Conservation (phyloP, 2,797 vertebrate genomes). For the Sciurus vulgaris region DNA sequence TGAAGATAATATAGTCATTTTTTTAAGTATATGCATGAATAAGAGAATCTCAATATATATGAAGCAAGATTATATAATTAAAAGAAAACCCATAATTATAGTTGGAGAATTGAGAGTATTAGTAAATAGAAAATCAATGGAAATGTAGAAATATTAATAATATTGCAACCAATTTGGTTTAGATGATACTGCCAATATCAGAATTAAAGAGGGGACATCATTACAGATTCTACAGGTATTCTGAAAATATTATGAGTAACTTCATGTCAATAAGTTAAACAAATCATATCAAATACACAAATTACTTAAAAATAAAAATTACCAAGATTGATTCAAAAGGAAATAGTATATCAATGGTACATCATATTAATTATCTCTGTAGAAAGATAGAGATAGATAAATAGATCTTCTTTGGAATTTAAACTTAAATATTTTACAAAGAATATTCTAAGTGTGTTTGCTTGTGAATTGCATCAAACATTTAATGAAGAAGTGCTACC, state of each 20-base stretch:
- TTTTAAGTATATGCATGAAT: not conserved
- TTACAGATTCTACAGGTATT: not conserved
- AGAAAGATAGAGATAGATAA: too few species aligned
- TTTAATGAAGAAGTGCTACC: not conserved
- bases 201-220: not conserved
- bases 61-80: not conserved
- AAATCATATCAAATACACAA: not conserved
- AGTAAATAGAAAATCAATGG: not conserved
- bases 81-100: not conserved
- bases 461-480: not conserved
- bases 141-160: not conserved
- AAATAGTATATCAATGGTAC: not conserved
- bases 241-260: too few species aligned
- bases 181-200: not conserved
- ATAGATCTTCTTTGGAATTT: not conserved
- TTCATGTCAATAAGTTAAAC: not conserved
- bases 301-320: slow-evolving; percentile 2
- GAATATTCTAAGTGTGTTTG: not conserved
- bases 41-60: not conserved
- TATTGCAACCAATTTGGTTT: not conserved
- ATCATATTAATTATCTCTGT: not conserved
- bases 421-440: not conserved
- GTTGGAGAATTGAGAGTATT: not conserved
- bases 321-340: not conserved
- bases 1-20: not conserved